These are phyloP conservation scores for Gastrophryne carolinensis DNA, from an alignment of 2,797 vertebrate genomes.

Conservation along the genomic window DNA sequence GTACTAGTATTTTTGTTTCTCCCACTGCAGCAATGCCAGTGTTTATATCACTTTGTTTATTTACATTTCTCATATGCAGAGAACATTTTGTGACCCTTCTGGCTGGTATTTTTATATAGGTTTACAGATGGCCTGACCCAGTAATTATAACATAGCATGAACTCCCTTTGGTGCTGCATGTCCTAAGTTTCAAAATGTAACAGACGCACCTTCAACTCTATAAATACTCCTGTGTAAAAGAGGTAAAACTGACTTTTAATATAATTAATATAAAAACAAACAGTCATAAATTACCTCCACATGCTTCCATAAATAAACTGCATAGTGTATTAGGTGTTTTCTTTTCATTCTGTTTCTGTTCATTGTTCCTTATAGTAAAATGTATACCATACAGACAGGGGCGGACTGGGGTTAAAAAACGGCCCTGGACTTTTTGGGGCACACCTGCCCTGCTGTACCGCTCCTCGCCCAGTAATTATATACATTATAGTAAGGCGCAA, in stretches of 20 bases:
- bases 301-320: not conserved
- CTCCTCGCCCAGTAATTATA: too few relatives aligned
- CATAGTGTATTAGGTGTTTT: too few relatives aligned
- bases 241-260: not conserved
- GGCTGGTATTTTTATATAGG: not conserved
- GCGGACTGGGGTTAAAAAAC: too few relatives aligned
- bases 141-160: not conserved
- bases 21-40: too few relatives aligned
- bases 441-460: too few relatives aligned
- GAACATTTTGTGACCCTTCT: not conserved
- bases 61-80: not conserved
- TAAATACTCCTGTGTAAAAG: not conserved
- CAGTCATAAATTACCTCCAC: not conserved
- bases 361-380: too few relatives aligned
- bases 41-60: not conserved
- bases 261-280: not conserved
- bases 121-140: not conserved
- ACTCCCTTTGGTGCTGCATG: not conserved
- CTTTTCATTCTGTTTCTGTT: too few relatives aligned
- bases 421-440: too few relatives aligned
- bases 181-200: not conserved
- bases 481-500: too few relatives aligned
- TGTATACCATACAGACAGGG: too few relatives aligned
- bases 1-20: too few relatives aligned
- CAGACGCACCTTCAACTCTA: not conserved